A percentile compares a stretch with the other conserved stretches of the same genome.
phyloP scores from a whole-genome alignment of 2,113 vertebrate species.

The Cichladusa arquata region DNA sequence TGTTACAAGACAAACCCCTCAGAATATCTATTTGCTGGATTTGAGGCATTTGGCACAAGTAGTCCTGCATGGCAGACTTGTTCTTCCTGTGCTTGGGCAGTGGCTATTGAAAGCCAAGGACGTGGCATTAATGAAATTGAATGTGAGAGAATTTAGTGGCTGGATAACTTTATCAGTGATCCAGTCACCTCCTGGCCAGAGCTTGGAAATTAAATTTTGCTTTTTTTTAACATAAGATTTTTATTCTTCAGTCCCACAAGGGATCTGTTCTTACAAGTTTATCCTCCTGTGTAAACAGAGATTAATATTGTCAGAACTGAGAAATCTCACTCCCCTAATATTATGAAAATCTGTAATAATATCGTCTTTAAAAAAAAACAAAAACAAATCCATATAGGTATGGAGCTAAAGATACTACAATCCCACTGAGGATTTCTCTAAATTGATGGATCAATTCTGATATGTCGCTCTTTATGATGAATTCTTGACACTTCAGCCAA shows the following conservation, averaged over 20 bases:
- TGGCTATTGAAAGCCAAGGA: neutral
- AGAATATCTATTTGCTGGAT: neutral
- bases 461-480: neutral
- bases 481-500: neutral
- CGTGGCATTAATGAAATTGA: neutral
- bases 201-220: neutral
- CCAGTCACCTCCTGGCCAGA: neutral
- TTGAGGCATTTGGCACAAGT: neutral
- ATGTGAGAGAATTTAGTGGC: fast-evolving
- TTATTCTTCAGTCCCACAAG: neutral
- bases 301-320: neutral
- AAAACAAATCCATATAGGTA: neutral
- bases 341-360: neutral
- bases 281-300: neutral
- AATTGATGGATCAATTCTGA: neutral
- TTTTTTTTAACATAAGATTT: neutral
- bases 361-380: neutral
- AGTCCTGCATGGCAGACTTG: neutral
- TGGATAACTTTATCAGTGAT: neutral
- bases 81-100: neutral
- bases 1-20: neutral
- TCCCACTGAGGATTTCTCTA: neutral
- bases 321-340: fast-evolving
- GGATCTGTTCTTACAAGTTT: neutral
- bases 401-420: neutral